Percentiles rank a stretch among this genome's conserved stretches.
phyloP scores from a whole-genome alignment of 2,113 vertebrate genomes.

The Notothenia coriiceps region DNA sequence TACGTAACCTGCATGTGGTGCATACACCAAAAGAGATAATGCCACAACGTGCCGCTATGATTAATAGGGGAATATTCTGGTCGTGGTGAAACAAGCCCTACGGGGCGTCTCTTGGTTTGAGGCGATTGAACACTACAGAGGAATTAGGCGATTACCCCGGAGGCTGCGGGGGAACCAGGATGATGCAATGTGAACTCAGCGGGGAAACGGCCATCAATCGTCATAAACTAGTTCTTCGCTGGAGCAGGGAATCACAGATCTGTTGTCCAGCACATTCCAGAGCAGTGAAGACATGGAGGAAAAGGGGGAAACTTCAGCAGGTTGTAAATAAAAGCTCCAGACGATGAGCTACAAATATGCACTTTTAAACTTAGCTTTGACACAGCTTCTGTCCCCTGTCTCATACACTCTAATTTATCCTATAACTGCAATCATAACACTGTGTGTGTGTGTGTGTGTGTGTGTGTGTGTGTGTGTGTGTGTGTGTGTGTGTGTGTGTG shows the following conservation, averaged over 20 bases:
- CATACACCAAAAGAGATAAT: constrained; percentile 29
- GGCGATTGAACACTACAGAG: constrained; percentile 43
- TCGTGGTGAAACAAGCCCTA: constrained; percentile 30
- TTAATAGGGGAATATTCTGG: constrained; percentile 21
- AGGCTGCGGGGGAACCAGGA: constrained; percentile 45
- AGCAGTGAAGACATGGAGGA: constrained; percentile 39
- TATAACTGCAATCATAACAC: background rate
- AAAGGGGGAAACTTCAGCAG: constrained; percentile 9
- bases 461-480: too few relatives aligned
- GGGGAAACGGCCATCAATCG: constrained; percentile 71
- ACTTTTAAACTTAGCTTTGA: constrained; percentile 9
- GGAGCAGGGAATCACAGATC: constrained; percentile 11
- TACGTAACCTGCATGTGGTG: constrained; percentile 28
- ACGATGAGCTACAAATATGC: constrained; percentile 31
- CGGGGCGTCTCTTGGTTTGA: constrained; percentile 37
- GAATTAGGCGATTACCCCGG: constrained; percentile 73
- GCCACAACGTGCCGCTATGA: constrained; percentile 31
- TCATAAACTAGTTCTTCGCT: constrained; percentile 21
- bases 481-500: too few relatives aligned
- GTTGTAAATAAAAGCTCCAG: constrained; percentile 32
- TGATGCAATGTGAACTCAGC: constrained; percentile 60
- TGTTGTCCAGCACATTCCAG: constrained; percentile 46
- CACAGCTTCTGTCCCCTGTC: background rate
- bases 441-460: too few relatives aligned
- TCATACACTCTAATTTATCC: background rate